phyloP scores from a whole-genome alignment of 2,888 invertebrate genomes.

The Megaustenia siamemsis region DNA sequence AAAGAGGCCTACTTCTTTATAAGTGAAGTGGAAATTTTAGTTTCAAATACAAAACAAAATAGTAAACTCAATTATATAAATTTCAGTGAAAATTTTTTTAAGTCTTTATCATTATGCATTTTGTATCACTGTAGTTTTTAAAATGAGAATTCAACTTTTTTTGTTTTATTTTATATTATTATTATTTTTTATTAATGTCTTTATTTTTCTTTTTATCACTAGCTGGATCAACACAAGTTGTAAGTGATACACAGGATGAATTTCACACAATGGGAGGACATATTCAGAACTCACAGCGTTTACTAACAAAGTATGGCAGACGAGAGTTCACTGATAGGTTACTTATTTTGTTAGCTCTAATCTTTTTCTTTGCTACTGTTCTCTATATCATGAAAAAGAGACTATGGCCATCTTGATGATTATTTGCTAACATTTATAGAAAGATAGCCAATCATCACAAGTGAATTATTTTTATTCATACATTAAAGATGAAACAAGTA shows the following conservation, averaged over 20 bases:
- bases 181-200: background rate
- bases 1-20: no score
- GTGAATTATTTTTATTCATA: no score
- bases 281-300: slow-evolving; percentile 92
- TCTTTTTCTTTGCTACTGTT: slow-evolving; percentile 86
- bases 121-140: no score
- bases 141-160: background rate
- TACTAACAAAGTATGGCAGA: slow-evolving; percentile 95
- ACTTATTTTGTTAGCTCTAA: slow-evolving; percentile 82
- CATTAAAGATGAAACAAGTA: no score
- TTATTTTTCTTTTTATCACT: slow-evolving; percentile 42
- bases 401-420: slow-evolving; percentile 66
- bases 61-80: no score
- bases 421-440: background rate
- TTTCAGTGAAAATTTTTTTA: no score
- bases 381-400: slow-evolving; percentile 95
- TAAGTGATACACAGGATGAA: slow-evolving; percentile 83
- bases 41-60: no score
- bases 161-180: background rate
- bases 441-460: no score
- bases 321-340: slow-evolving; percentile 97
- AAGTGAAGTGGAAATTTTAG: no score
- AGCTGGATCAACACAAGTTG: slow-evolving; percentile 75
- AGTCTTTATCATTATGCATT: no score
- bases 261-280: slow-evolving; percentile 91